Evolutionary conservation across 2,888 invertebrate genomes (phyloP).

Genomic region (Monochamus alternatus): DNA sequence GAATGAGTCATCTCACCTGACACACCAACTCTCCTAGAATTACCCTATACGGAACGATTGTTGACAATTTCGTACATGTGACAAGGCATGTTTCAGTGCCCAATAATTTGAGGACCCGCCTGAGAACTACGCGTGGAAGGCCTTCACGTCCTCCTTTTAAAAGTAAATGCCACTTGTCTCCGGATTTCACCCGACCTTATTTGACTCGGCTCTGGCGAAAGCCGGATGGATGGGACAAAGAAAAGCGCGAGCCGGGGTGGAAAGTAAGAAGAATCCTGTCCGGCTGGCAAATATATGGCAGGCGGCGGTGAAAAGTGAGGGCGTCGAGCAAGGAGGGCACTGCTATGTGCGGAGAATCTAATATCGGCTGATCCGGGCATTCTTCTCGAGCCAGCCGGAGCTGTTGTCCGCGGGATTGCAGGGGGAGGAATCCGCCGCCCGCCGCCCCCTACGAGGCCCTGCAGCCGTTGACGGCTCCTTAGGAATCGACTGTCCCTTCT

Average conservation of each 20-base stretch:
- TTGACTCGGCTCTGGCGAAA: constrained; percentile 10
- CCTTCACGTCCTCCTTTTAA: not conserved
- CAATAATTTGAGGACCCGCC: too few relatives aligned
- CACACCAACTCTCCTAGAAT: too few relatives aligned
- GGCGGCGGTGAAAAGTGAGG: constrained; percentile 41
- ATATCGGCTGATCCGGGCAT: constrained; percentile 69
- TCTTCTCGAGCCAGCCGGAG: constrained; percentile 67
- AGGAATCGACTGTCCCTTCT: constrained; percentile 41
- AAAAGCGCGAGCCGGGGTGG: constrained; percentile 13
- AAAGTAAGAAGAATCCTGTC: constrained; percentile 38
- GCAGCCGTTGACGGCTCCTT: constrained; percentile 46
- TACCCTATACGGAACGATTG: too few relatives aligned
- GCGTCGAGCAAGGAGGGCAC: constrained; percentile 46
- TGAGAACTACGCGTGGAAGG: too few relatives aligned
- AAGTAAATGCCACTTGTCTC: not conserved
- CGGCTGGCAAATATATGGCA: constrained; percentile 39
- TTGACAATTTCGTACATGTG: too few relatives aligned
- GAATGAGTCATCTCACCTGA: too few relatives aligned
- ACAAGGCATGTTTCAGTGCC: too few relatives aligned
- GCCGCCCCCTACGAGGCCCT: constrained; percentile 34
- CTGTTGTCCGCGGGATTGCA: constrained; percentile 68
- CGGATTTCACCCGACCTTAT: constrained; percentile 3
- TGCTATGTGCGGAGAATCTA: constrained; percentile 67
- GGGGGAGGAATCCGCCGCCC: constrained; percentile 64
- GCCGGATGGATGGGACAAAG: constrained; percentile 11